These are phyloP conservation scores for Ploceus nigricollis DNA, from an alignment of 2,113 vertebrate species.

Conservation along the genomic window DNA sequence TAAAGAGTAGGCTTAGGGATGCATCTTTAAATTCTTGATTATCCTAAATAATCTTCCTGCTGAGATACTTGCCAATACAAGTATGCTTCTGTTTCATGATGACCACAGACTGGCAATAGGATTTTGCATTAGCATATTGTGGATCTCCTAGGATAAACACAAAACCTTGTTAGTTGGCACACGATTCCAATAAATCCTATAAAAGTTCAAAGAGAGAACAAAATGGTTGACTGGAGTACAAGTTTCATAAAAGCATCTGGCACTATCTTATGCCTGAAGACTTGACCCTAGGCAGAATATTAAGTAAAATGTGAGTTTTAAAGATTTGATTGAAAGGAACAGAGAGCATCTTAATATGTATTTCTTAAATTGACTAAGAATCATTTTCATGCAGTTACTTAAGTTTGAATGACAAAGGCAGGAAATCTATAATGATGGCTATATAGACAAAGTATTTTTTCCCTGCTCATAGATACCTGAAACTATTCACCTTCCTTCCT, in stretches of 20 bases:
- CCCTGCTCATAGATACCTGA: constrained; percentile 80
- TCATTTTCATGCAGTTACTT: neutral
- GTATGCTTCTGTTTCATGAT: neutral
- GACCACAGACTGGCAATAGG: neutral
- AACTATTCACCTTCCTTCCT: constrained; percentile 92
- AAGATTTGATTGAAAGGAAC: neutral
- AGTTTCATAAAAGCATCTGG: neutral
- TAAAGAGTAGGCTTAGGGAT: neutral
- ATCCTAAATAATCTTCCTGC: neutral
- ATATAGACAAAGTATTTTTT: neutral
- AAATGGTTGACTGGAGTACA: neutral
- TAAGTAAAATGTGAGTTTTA: neutral
- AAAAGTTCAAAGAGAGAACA: neutral
- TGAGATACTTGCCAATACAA: neutral
- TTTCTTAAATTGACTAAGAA: neutral
- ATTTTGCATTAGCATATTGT: neutral
- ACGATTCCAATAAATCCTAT: neutral
- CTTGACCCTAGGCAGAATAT: neutral
- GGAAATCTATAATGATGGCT: neutral
- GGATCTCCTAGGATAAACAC: neutral
- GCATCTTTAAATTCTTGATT: neutral
- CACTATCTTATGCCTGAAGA: neutral
- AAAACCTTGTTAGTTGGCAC: neutral
- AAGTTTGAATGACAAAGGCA: neutral
- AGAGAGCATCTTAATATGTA: neutral